Evolutionary conservation across 2,888 invertebrate species (phyloP), one percentile per base, ranked within the genome.

Genomic region (Icerya purchasi): DNA sequence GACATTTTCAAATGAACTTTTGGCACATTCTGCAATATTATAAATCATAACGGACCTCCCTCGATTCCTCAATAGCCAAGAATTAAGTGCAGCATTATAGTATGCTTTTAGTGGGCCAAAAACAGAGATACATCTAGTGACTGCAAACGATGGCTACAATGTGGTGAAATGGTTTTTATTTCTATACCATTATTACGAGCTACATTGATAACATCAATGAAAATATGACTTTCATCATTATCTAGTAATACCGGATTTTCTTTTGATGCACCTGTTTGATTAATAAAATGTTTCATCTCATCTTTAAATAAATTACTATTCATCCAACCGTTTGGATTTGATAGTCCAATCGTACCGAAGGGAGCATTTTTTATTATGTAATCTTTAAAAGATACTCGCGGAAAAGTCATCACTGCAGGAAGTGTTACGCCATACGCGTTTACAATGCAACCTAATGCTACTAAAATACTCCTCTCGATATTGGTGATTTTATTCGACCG

Each of bases 361-460:
- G 68, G 67, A 64, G 63, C 60, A 23, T 66, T 67, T 63, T 62
- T 67, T 65, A 69, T 66, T 56, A 70, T 64, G 49, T 66, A 64
- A 51, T 8, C 53, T 53, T 62, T 67, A 66, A 68, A 69, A 65
- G 67, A 67, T 18, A 56, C 53, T 63, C 62, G 21, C 54, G 57
- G 64, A 57, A 65, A 51, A 61, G 65, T 50, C 61, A 57, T 62
- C 62, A 62, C 52, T 59, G 60, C 59, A 61, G 69, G 69, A 53
- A 70, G 62, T 18, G 61, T 55, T 21, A 63, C 61, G 25, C 68
- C 68, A 61, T 64, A 63, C 3, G 71, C 70, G 60, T 62, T 64
- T 10, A 71, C 61, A 20, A 68, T 68, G 55, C 65, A 66, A 57
- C 67, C 66, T 10, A 67, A 68, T n/a, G 70, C 71, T 52, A 68